Base-by-base conservation (phyloP, 2,888 invertebrate genomes). In the Thymelicus sylvestris region DNA sequence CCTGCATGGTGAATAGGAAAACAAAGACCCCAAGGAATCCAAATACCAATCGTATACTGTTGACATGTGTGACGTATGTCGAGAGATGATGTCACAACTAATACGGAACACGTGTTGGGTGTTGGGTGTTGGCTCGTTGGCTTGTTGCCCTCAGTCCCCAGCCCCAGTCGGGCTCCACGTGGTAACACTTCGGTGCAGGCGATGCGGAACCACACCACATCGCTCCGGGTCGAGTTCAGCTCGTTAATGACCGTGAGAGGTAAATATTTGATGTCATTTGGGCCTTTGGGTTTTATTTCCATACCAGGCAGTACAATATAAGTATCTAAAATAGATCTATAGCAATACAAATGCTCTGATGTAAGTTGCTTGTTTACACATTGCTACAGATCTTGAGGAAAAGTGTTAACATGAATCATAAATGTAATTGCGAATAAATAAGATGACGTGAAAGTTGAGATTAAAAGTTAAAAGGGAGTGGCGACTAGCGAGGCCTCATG, bases 181-280 rank as follows among this genome's bases (percentile, higher is more conserved):
- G 85, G 79, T 80, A 81, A 77, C 84, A 80, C 84, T 85, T 76
- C 75, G 72, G 31, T 10, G 52, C 73, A 80, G 75, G 71, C 75
- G 75, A 73, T 57, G 81, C 80, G 81, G 80, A 83, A 81, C 82
- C 74, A 75, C 78, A 77, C 8, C 24, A 12, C 50, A 67, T 15
- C 50, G 50, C 12, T 10, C 12, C 59, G 39, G 57, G 57, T 57
- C 66, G 59, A 62, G 62, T 31, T 44, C 67, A 7, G 60, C 59
- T 44, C 38, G n/a, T 48, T 50, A 62, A 38, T 50, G 38, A 31
- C 15, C 50, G 64, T 64, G 64, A 15, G 64, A 50, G 10, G 31
- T 66, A 59, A 47, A 59, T 47, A 48, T 66, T 67, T 65, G 6
- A 50, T 50, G 19, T 67, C 24, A 61, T 67, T 48, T 61, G 61